A percentile compares a stretch with the other conserved stretches of the same genome.
phyloP scores from a whole-genome alignment of 1,140 invertebrate species.

The Conus ventricosus region DNA sequence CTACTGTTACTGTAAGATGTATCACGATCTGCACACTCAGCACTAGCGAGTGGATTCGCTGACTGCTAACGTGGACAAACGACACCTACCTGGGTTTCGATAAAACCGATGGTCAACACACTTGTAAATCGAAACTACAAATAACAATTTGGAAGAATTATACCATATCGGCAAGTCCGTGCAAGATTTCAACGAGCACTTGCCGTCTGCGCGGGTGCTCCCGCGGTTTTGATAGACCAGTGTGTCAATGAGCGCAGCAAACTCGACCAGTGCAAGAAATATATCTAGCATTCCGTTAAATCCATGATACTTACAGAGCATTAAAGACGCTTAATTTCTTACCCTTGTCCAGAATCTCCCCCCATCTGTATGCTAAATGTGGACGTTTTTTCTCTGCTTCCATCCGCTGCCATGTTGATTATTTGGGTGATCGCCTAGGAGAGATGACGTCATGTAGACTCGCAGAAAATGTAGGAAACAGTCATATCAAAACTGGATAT shows the following conservation, averaged over 20 bases:
- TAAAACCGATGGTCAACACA: neutral
- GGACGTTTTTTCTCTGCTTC: conserved; percentile 7
- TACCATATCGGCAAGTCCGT: neutral
- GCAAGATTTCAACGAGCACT: conserved; percentile 19
- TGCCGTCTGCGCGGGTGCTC: neutral
- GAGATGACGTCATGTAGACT: conserved; percentile 35
- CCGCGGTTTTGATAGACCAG: neutral
- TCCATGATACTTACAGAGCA: neutral
- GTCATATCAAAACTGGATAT: neutral
- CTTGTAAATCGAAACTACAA: neutral
- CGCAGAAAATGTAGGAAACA: neutral
- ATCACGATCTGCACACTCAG: too few relatives aligned
- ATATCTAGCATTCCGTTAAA: neutral
- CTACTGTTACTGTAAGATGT: too few relatives aligned
- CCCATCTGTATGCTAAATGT: conserved; percentile 31
- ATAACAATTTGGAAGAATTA: neutral
- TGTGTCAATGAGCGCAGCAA: neutral
- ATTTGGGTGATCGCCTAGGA: conserved; percentile 38
- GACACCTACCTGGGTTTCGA: too few relatives aligned
- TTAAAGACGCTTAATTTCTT: neutral
- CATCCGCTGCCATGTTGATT: conserved; percentile 33
- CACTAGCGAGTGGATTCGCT: too few relatives aligned
- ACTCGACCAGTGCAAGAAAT: neutral
- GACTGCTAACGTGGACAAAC: too few relatives aligned
- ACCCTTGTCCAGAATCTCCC: conserved; percentile 17